Percentiles rank a stretch among this genome's conserved stretches.
phyloP scores from a whole-genome alignment of 2,113 vertebrate genomes.

The Rhombomys opimus region DNA sequence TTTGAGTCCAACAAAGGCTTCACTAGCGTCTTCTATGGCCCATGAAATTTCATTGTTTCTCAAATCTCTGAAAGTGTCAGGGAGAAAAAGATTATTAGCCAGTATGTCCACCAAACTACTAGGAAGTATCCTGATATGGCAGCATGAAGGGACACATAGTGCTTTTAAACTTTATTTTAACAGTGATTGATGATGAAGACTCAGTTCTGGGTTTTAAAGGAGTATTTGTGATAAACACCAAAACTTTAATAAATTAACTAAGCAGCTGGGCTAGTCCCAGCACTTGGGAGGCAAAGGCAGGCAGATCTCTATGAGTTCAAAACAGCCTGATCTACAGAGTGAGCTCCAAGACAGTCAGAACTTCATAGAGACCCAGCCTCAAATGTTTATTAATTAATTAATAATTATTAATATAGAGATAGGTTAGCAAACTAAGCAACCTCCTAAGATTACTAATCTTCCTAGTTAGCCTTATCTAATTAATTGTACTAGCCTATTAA shows the following conservation, averaged over 20 bases:
- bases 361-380: neutral
- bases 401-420: neutral
- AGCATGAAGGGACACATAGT: neutral
- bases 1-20: slow-evolving; percentile 89
- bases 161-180: neutral
- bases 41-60: slow-evolving; percentile 92
- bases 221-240: slow-evolving; percentile 24
- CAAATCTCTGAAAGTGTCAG: slow-evolving; percentile 86
- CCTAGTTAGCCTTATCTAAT: slow-evolving; percentile 66
- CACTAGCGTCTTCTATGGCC: slow-evolving; percentile 92
- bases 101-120: neutral
- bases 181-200: neutral
- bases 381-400: neutral
- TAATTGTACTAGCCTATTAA: slow-evolving; percentile 78
- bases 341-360: neutral
- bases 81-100: slow-evolving; percentile 40
- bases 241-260: slow-evolving; percentile 76
- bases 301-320: neutral
- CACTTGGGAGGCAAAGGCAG: neutral
- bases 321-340: neutral
- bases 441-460: slow-evolving; percentile 70
- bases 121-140: neutral
- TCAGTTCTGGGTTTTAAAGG: slow-evolving; percentile 38
- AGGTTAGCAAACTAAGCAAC: slow-evolving; percentile 10
- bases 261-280: slow-evolving; percentile 3